Base-by-base conservation (phyloP, 2,888 invertebrate genomes). In the Spodoptera exigua region DNA sequence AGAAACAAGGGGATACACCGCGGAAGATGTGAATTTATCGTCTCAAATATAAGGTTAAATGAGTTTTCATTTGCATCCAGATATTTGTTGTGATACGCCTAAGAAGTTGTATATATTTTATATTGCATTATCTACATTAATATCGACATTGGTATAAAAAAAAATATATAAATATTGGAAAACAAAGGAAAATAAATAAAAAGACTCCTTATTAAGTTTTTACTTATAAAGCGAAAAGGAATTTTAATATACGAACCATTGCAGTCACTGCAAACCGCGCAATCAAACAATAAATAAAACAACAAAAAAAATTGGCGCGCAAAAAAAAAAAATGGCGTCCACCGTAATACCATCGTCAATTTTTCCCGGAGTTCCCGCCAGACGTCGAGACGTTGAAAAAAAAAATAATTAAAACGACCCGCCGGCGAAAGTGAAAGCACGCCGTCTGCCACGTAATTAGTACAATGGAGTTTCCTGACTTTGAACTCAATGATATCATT, bases 401-500 rank as follows among this genome's bases (percentile, higher is more conserved):
- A 91, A 93, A 94, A 94, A 93, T 91, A 94, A 93, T 94, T 93
- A 93, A 94, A 93, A 92, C 91, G 88, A 61, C 86, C 89, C 92
- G 90, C 79, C 92, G 89, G 84, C 87, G 93, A 94, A 88, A 93
- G 93, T 84, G 93, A 93, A 92, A 94, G 93, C 93, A 81, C 92
- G 93, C 93, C 92, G 93, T 93, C 94, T 93, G 91, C 91, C 91
- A 87, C 93, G 94, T 93, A 94, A 94, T 94, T 94, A 94, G 93
- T 87, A 93, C 93, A 93, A 93, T 93, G 93, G 93, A 91, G 88
- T 91, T 92, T 90, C 92, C 93, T 87, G 94, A 93, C 94, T 94
- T 94, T 94, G 94, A 94, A 93, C 93, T 91, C 92, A 87, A 84
- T 88, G 83, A 87, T 88, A 90, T 89, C 87, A 87, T 85, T 86